phyloP scores from a whole-genome alignment of 2,113 vertebrate species.

The Nibea albiflora region DNA sequence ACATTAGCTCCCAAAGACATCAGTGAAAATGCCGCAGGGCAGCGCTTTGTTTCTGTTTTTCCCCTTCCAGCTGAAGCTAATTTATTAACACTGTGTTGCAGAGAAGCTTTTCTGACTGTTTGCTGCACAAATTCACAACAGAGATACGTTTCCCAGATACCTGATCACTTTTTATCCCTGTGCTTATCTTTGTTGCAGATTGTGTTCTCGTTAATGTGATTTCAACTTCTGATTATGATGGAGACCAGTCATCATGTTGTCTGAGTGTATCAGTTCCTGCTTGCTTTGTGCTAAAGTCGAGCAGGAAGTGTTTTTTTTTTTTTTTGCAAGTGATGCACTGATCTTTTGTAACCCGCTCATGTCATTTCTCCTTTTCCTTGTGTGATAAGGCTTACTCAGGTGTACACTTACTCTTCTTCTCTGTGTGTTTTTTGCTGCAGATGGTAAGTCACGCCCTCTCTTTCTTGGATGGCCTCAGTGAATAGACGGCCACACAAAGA shows the following conservation, averaged over 20 bases:
- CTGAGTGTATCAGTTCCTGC: background rate
- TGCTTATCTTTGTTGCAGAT: background rate
- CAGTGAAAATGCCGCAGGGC: slow-evolving; percentile 38
- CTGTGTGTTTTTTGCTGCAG: slow-evolving; percentile 76
- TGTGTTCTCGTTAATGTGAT: background rate
- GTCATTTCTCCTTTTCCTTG: slow-evolving; percentile 17
- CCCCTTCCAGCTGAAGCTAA: slow-evolving; percentile 25
- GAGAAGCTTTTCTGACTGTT: slow-evolving; percentile 15
- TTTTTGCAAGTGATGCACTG: background rate
- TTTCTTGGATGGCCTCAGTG: slow-evolving; percentile 55
- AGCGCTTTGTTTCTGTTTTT: slow-evolving; percentile 33
- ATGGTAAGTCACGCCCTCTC: slow-evolving; percentile 73
- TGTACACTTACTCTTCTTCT: slow-evolving; percentile 41
- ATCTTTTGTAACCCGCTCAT: slow-evolving; percentile 23
- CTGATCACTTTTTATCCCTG: slow-evolving; percentile 36
- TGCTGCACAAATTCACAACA: slow-evolving; percentile 13
- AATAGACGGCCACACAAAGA: slow-evolving; percentile 73
- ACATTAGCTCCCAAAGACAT: slow-evolving; percentile 40
- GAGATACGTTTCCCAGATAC: slow-evolving; percentile 1
- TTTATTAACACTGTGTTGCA: slow-evolving; percentile 41
- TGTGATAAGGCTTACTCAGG: slow-evolving; percentile 47
- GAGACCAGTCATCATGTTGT: background rate
- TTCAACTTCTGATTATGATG: background rate
- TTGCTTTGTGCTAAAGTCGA: background rate
- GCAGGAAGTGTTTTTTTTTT: background rate